Base-by-base conservation (phyloP, 35 echinoderm and acorn worm genomes). In the Lytechinus pictus region DNA sequence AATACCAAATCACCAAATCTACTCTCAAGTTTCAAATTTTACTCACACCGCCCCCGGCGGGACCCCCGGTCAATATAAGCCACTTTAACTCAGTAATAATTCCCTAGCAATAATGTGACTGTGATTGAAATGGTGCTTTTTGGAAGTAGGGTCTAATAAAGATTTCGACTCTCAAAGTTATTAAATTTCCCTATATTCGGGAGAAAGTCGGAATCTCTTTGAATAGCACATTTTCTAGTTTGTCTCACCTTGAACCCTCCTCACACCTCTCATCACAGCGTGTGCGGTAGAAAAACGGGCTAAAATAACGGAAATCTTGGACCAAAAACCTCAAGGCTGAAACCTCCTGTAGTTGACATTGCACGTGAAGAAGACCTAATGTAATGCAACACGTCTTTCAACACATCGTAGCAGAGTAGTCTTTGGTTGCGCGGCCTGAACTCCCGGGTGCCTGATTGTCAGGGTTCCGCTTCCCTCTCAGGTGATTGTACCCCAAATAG, bases 271-370 rank as follows among this genome's bases (percentile, higher is more conserved):
- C 88, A 90, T 90, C 88, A 21, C 88, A 90, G 88, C 92, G 92
- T 93, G 92, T 93, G 92, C 54, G 92, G 92, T 93, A 57, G 27
- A 93, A 57, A 89, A 90, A 54, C 88, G 88, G 92, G 92, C 92
- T 93, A 93, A 93, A 93, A 93, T 93, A 93, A 93, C 92, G 92
- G 92, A 93, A 93, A 93, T 93, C 92, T 93, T 93, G 92, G 92
- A 93, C 92, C 28, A 93, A 93, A 93, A 44, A 57, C 13, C 88
- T 90, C 88, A 54, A 93, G 92, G 55, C 19, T 79, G 66, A 79
- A 79, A 79, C 19, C 7, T 79, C 66, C 21, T 79, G 66, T 27
- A 79, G 66, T 79, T 79, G 19, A 79, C 66, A 7, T 8, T 79
- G 66, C 66, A 79, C 66, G 19, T 79, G 66, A 24, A 79, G 19